phyloP scores from a whole-genome alignment of 2,797 vertebrate species.

The Acrossocheilus wenchowensis region DNA sequence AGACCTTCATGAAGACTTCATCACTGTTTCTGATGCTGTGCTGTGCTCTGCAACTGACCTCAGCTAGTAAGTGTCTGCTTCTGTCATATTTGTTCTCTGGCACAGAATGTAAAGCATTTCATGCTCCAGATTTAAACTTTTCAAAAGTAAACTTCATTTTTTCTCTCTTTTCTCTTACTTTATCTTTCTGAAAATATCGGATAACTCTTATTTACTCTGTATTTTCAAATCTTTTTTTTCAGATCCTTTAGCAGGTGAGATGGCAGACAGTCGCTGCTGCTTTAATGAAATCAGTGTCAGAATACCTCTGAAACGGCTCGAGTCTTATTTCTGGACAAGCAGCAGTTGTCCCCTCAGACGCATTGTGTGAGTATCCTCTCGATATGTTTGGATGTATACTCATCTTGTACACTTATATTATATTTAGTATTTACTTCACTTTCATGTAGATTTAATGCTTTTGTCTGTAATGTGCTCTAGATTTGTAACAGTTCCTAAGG shows the following conservation, averaged over 20 bases:
- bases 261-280: neutral
- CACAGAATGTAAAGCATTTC: neutral
- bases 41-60: neutral
- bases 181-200: neutral
- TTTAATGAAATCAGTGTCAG: accelerated
- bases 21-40: neutral
- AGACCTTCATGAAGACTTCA: neutral
- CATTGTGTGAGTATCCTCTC: constrained; percentile 43
- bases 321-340: constrained; percentile 28
- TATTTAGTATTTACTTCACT: neutral
- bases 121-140: neutral
- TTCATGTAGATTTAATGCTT: neutral
- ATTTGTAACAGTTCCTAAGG: neutral
- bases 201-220: neutral
- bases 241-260: neutral
- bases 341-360: neutral
- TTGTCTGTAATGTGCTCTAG: constrained; percentile 1
- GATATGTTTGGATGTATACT: neutral
- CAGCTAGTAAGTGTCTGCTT: neutral
- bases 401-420: too few relatives aligned
- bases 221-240: neutral
- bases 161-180: too few relatives aligned
- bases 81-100: neutral
- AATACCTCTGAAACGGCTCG: neutral
- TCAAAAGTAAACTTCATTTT: too few relatives aligned